Evolutionary conservation across 2,113 vertebrate genomes (phyloP).

Genomic region (Mus musculus): GRCm39 chr5:14848501-14849000

Average conservation of each 20-base stretch:
- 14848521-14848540: not conserved
- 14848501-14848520: not conserved
- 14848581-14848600: not conserved
- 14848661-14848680: not conserved
- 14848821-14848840: slow-evolving; percentile 6
- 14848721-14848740: not conserved
- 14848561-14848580: not conserved
- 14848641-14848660: not conserved
- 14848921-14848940: not conserved
- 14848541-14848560: not conserved
- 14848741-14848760: not conserved
- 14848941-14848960: not conserved
- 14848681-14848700: not conserved
- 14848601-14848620: not conserved
- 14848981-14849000: not conserved
- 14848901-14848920: not conserved
- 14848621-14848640: not conserved
- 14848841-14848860: not conserved
- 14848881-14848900: not conserved
- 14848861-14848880: not conserved
- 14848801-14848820: not conserved
- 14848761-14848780: not conserved
- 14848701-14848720: not conserved
- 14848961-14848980: too few species aligned
- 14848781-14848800: slow-evolving; percentile 1